Evolutionary conservation across 2,797 vertebrate genomes (phyloP), one percentile per base, ranked within the genome.

Genomic region (Rhinophrynus dorsalis): DNA sequence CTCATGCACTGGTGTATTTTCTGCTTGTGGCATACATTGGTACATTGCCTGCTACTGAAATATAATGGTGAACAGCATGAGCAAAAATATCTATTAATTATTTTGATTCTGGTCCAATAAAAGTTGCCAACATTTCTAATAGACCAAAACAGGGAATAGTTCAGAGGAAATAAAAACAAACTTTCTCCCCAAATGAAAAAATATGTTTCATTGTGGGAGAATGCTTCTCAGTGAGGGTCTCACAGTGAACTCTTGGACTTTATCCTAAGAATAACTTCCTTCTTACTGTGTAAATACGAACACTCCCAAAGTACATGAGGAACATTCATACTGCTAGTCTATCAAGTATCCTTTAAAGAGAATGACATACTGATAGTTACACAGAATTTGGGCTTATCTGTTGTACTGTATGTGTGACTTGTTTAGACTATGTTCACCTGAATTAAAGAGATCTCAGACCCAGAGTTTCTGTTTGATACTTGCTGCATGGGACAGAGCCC

Each of bases 231-330:
- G 38, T 44, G 60, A 60, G 26, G 11, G 15, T 63, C 59, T 56
- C 30, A 21, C 30, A 38, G 21, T 12, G 35, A 63, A 30, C 27
- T 63, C 58, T 27, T 56, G 68, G 59, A 27, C 18, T 23, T 63
- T 71, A 71, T 63, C 68, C 51, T 56, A 57, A 71, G 48, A 63
- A 71, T 57, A 63, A 71, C 68, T 71, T 70, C 68, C 58, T 69
- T 60, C 57, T 47, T 62, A 21, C 37, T 55, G 11, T 47, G 40
- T 63, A 51, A 63, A 63, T 54, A 5, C 40, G 57, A 62, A 40
- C 10, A 48, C 23, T 55, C 38, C 47, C 10, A n/a, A 35, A 69
- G 37, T 35, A 15, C 9, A 64, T 40, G 2, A n/a, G 6, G 10
- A 63, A 37, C 26, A 10, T 42, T 29, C 29, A 57, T 42, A 40